Evolutionary conservation across 53 echinoderm and acorn worm genomes (phyloP).

Genomic region (Astropecten irregularis): DNA sequence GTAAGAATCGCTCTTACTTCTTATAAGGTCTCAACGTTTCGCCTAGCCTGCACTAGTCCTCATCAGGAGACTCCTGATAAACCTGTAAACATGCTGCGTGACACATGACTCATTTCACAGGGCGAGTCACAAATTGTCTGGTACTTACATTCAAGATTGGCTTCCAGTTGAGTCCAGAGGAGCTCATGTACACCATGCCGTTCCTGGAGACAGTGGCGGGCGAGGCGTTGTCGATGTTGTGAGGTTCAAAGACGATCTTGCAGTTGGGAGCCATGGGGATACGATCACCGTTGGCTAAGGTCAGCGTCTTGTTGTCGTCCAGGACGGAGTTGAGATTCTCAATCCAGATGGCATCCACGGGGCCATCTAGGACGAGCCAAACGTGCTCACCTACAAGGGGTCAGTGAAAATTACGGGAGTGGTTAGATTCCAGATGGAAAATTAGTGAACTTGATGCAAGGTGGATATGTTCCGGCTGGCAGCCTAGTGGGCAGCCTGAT

Average conservation of each 20-base stretch:
- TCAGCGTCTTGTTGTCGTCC: slow-evolving; percentile 99
- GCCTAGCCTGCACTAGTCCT: too few species aligned
- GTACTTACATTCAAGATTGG: slow-evolving; percentile 88
- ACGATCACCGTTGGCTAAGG: slow-evolving; percentile 97
- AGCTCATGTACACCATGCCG: slow-evolving; percentile 99
- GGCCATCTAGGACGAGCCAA: slow-evolving; percentile 96
- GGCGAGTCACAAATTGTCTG: too few species aligned
- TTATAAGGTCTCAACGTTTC: too few species aligned
- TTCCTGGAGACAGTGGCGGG: slow-evolving; percentile 95
- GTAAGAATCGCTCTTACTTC: too few species aligned
- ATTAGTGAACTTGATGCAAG: too few species aligned
- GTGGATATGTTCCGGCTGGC: too few species aligned
- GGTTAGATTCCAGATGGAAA: too few species aligned
- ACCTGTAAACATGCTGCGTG: too few species aligned
- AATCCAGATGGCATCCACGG: slow-evolving; percentile 99
- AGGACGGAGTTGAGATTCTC: slow-evolving; percentile 95
- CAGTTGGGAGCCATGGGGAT: slow-evolving; percentile 99
- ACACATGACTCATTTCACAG: too few species aligned
- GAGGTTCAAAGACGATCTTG: slow-evolving; percentile 98
- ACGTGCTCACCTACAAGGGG: slow-evolving; percentile 83
- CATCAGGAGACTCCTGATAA: too few species aligned
- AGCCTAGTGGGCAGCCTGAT: too few species aligned
- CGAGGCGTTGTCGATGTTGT: slow-evolving; percentile 99
- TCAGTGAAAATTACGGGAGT: background rate
- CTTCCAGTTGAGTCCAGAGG: slow-evolving; percentile 94